Base-by-base conservation (phyloP, 2,113 vertebrate species). In the Leucosticte australis region DNA sequence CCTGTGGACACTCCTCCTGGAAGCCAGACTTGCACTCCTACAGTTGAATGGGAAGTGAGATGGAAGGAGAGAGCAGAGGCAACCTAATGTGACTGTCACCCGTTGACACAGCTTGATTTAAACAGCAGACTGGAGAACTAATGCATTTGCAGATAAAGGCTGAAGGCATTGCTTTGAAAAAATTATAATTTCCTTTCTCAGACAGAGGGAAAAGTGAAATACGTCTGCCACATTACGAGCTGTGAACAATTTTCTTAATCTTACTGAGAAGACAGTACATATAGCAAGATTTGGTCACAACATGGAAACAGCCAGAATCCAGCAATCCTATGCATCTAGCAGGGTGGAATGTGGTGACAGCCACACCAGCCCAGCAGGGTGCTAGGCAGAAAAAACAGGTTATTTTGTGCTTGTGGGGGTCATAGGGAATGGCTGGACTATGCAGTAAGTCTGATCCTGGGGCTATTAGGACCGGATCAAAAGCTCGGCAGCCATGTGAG, bases 121-220 rank as follows among this genome's bases (percentile, higher is more conserved):
- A 93, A 89, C 53, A 82, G 65, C 73, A 84, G 56, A 20, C 88
- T 83, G 39, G 57, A 84, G 65, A 95, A 90, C 46, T 73, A 94
- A 95, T 84, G 49, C 15, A 18, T 89, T 96, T 95, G 55, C 73
- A 93, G 92, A 90, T 92, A 94, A 94, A 93, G 23, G 73, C 73
- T 90, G 96, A 96, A 93, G 86, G 79, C 53, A 35, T 28, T 44
- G 52, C 92, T 95, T 96, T 92, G 92, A 96, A 83, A 90, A 96
- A 94, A 95, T 91, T 90, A 89, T 91, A 37, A 78, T 92, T 71
- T 92, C 52, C 50, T 93, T 97, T 63, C 69, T 87, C 86, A 95
- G 76, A 92, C 44, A 75, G 88, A 90, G 55, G 46, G 59, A 68
- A 63, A 94, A 92, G 56, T 68, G 49, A 94, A 96, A 95, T 81